Evolutionary conservation across 1,140 invertebrate genomes (phyloP).

Genomic region (Steinernema khuongi): DNA sequence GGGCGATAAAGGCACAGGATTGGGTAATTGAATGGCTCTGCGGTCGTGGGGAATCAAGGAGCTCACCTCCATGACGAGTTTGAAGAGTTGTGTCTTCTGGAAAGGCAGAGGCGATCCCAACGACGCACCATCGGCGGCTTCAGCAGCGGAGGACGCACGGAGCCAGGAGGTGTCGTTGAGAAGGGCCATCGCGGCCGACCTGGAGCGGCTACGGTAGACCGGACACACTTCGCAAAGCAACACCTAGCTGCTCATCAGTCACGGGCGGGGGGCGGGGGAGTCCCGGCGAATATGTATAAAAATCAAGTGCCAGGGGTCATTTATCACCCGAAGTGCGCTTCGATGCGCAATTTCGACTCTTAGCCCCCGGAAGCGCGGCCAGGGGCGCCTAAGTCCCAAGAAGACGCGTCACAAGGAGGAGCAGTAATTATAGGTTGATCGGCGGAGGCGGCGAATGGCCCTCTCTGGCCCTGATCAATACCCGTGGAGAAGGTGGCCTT

Average conservation of each 20-base stretch:
- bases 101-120: conserved; percentile 27
- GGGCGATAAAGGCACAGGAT: background rate
- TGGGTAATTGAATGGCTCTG: too few species aligned
- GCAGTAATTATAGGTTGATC: background rate
- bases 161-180: conserved; percentile 14
- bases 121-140: conserved; percentile 10
- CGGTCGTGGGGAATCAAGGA: too few species aligned
- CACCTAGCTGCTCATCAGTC: too few species aligned
- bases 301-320: conserved; percentile 5
- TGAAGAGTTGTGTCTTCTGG: conserved; percentile 33
- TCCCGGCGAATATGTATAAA: conserved; percentile 13
- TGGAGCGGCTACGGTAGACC: too few species aligned
- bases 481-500: background rate
- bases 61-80: conserved; percentile 33
- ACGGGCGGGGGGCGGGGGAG: too few species aligned
- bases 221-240: too few species aligned
- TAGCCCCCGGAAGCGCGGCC: background rate
- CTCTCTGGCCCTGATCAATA: background rate
- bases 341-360: conserved; percentile 15
- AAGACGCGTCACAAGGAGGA: background rate
- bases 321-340: conserved; percentile 15
- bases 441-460: background rate
- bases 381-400: background rate
- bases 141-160: background rate
- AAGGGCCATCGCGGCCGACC: conserved; percentile 5